A percentile compares a stretch with the other conserved stretches of the same genome.
Conservation (phyloP, 2,888 invertebrate species). For the Chrysina gloriosa region DNA sequence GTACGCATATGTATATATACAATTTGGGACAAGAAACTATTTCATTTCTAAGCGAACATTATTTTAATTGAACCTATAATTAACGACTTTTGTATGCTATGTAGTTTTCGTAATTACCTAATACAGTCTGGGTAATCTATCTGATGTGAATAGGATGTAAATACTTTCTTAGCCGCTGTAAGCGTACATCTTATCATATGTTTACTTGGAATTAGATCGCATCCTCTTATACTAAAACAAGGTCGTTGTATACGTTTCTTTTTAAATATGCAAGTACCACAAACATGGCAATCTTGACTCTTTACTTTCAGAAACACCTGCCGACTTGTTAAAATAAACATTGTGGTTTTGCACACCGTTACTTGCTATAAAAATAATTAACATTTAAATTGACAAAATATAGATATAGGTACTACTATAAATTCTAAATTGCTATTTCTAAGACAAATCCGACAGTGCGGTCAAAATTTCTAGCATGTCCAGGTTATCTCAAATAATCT, state of each 20-base stretch:
- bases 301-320: too few relatives aligned
- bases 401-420: not conserved
- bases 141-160: constrained; percentile 10
- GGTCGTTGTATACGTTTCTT: constrained; percentile 19
- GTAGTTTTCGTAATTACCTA: constrained; percentile 2
- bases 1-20: too few relatives aligned
- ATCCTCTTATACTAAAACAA: constrained; percentile 20
- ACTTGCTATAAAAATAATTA: not conserved
- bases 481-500: too few relatives aligned
- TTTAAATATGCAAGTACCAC: constrained; percentile 17
- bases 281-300: not conserved
- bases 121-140: not conserved
- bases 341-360: not conserved
- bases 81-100: not conserved
- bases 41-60: too few relatives aligned
- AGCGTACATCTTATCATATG: not conserved
- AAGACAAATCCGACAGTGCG: too few relatives aligned
- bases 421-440: too few relatives aligned
- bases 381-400: too few relatives aligned
- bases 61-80: too few relatives aligned
- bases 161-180: constrained; percentile 1
- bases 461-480: too few relatives aligned
- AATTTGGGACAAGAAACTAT: too few relatives aligned
- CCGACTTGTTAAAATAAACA: not conserved
- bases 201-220: constrained; percentile 23